phyloP scores from a whole-genome alignment of 2,888 invertebrate species.

The Parnassius apollo region DNA sequence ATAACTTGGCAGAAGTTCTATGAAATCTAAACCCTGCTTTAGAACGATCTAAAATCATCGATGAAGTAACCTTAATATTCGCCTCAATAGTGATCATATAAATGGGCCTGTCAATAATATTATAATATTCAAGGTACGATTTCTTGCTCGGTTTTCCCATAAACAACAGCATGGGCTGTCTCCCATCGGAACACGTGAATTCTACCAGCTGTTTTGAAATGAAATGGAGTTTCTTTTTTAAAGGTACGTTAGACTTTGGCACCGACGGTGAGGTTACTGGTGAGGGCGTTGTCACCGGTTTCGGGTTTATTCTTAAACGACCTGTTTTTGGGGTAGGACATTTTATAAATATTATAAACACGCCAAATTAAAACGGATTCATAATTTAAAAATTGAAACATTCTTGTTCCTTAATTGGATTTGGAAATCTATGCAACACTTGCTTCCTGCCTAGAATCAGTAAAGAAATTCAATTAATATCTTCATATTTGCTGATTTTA shows the following conservation, averaged over 20 bases:
- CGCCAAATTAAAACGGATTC: too few relatives aligned
- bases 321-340: conserved; percentile 44
- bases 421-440: too few relatives aligned
- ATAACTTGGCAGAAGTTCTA: too few relatives aligned
- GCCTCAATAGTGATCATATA: conserved; percentile 96
- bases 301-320: conserved; percentile 66
- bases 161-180: conserved; percentile 94
- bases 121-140: conserved; percentile 96
- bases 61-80: conserved; percentile 86
- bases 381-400: too few relatives aligned
- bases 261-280: conserved; percentile 42
- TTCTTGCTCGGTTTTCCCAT: conserved; percentile 98
- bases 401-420: too few relatives aligned
- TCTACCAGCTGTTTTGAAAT: conserved; percentile 84
- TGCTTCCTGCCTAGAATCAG: too few relatives aligned
- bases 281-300: conserved; percentile 41
- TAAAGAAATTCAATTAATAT: too few relatives aligned
- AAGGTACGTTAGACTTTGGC: conserved; percentile 77
- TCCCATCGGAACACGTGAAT: conserved; percentile 83
- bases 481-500: too few relatives aligned
- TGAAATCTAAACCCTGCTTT: too few relatives aligned
- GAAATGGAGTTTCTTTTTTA: conserved; percentile 90
- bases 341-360: too few relatives aligned
- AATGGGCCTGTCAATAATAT: conserved; percentile 95
- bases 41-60: too few relatives aligned